A percentile compares a stretch with the other conserved stretches of the same genome.
Conservation (phyloP, 2,888 invertebrate species). For the Calliphora vomitoria region DNA sequence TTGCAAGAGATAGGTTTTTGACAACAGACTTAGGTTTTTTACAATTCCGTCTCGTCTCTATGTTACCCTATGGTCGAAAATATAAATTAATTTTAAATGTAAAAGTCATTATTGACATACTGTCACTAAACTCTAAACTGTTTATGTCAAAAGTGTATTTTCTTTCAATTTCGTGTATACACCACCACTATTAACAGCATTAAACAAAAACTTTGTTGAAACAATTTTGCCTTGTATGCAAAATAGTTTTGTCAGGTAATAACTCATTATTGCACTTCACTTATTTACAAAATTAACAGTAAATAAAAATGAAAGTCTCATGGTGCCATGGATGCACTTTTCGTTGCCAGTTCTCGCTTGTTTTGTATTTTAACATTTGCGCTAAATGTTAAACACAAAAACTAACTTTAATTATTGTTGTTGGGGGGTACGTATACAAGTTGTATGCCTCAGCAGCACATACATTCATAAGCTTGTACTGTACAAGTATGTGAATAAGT, state of each 20-base stretch:
- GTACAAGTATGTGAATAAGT: background rate
- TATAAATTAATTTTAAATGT: no score
- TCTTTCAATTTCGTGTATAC: background rate
- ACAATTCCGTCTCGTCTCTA: no score
- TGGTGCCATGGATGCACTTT: slow-evolving; percentile 6
- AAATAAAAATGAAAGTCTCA: slow-evolving; percentile 47
- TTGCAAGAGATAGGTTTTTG: no score
- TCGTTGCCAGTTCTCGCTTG: background rate
- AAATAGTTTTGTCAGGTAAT: slow-evolving; percentile 48
- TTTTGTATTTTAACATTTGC: slow-evolving; percentile 15
- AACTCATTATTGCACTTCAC: slow-evolving; percentile 41
- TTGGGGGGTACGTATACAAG: background rate
- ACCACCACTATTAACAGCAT: background rate
- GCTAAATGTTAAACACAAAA: slow-evolving; percentile 22
- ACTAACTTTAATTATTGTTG: slow-evolving; percentile 47
- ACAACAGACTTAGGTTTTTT: no score
- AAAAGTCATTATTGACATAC: no score
- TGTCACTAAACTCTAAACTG: no score
- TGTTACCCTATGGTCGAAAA: no score
- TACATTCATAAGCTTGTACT: background rate
- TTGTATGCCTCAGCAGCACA: background rate
- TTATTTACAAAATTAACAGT: slow-evolving; percentile 52
- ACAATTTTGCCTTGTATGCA: background rate
- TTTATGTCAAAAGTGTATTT: background rate
- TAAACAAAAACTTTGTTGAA: background rate